Evolutionary conservation across 37 sponge, comb jelly and placozoan species (phyloP).

Genomic region (Axinella damicornis): DNA sequence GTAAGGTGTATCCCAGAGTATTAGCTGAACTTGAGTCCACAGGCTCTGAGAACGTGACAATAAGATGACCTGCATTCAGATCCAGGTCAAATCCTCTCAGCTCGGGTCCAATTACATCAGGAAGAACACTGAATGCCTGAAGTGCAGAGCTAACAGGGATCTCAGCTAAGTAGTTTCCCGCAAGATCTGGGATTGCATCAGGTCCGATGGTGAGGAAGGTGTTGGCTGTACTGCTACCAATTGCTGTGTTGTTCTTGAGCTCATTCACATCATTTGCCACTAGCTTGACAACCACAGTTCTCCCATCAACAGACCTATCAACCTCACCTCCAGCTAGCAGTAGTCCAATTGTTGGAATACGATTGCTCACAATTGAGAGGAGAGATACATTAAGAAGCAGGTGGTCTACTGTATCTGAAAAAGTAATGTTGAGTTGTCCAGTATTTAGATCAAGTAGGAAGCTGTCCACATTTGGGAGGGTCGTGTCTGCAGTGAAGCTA

Average conservation of each 20-base stretch:
- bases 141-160: slow-evolving; percentile 38
- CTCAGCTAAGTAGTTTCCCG: slow-evolving; percentile 63
- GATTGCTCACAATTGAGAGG: slow-evolving; percentile 45
- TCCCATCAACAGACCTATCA: slow-evolving; percentile 63
- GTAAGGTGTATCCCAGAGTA: slow-evolving; percentile 47
- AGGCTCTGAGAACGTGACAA: slow-evolving; percentile 82
- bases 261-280: slow-evolving; percentile 51
- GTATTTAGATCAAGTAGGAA: slow-evolving; percentile 76
- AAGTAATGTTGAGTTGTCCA: slow-evolving; percentile 76
- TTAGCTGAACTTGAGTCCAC: slow-evolving; percentile 52
- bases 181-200: slow-evolving; percentile 75
- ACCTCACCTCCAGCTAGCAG: slow-evolving; percentile 26
- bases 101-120: slow-evolving; percentile 68
- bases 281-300: slow-evolving; percentile 27
- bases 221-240: slow-evolving; percentile 56
- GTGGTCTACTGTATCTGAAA: slow-evolving; percentile 79
- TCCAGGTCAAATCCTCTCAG: slow-evolving; percentile 66
- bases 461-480: slow-evolving; percentile 54
- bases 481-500: slow-evolving; percentile 60
- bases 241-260: slow-evolving; percentile 71
- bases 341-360: background rate
- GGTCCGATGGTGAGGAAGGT: slow-evolving; percentile 65
- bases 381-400: slow-evolving; percentile 37
- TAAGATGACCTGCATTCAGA: slow-evolving; percentile 69
- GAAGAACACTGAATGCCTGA: slow-evolving; percentile 34